Base-by-base conservation (phyloP, 2,113 vertebrate species). In the Dicrurus megarhynchus region DNA sequence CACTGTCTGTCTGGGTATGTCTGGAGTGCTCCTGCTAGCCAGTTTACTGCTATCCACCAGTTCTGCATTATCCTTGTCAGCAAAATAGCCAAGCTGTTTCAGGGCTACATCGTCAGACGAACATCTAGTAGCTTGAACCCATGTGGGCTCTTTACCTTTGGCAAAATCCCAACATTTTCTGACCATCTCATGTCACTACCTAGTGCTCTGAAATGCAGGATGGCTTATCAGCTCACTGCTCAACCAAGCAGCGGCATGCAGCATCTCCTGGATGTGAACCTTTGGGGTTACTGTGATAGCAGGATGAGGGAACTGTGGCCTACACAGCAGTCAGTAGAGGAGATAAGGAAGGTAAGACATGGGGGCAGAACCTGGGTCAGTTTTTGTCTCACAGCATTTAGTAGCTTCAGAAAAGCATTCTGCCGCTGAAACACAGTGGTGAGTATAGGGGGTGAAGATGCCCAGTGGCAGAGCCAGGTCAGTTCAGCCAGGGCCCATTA, bases 241-340 rank as follows among this genome's bases (percentile, higher is more conserved):
- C 26, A 57, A 26, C 11, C 46, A 80, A 46, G 50, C 35, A 90
- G 50, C 17, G 49, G 37, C 10, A 15, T 5, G 64, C 60, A 87
- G 56, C 39, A 71, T 37, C 70, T 85, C 32, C 70, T 57, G 50
- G 23, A 53, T 1, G 2, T 33, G 32, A 92, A 79, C 21, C n/a
- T 52, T 64, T 1, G 1, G 37, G 21, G 10, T 53, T 94, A n/a
- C 23, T 22, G 6, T 21, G 18, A 27, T 12, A 56, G 56, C 49
- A 59, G 49, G 35, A 26, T 71, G 61, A 84, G 28, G 55, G 32
- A 86, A 32, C 50, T 69, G 16, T 8, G 50, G 46, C 28, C n/a
- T 52, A 16, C 0, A 0, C 12, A 70, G 24, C 0, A 0, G 39
- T 24, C 3, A 1, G 39, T 8, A 59, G 30, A 56, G 30, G n/a